Percentiles rank a stretch among this genome's conserved stretches.
These are phyloP conservation scores for Theropithecus gelada DNA, from an alignment of 2,113 vertebrate genomes.

Conservation along the genomic window DNA sequence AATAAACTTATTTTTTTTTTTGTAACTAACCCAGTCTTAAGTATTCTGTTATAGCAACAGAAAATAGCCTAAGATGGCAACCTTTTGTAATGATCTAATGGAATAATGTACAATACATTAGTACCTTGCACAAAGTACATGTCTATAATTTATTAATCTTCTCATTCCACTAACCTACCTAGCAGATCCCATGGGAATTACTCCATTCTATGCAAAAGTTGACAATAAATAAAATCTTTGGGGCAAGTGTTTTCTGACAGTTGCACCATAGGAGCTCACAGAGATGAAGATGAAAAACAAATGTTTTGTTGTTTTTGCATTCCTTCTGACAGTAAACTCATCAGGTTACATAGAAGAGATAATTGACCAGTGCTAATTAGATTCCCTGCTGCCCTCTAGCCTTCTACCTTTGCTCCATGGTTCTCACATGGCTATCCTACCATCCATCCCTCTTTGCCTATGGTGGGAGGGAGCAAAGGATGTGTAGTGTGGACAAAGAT, in stretches of 20 bases:
- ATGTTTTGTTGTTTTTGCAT: not conserved
- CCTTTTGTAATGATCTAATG: not conserved
- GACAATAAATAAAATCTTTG: not conserved
- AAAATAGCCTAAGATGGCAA: not conserved
- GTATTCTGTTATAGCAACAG: not conserved
- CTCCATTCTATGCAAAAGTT: not conserved
- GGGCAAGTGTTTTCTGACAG: not conserved
- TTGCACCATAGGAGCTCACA: not conserved
- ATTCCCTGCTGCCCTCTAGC: not conserved
- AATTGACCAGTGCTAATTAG: not conserved
- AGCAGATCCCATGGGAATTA: not conserved
- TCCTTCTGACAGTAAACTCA: not conserved
- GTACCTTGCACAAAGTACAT: not conserved
- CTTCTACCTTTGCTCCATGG: not conserved
- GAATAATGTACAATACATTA: not conserved
- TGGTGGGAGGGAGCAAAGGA: accelerated
- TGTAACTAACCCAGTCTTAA: not conserved
- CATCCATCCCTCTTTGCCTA: not conserved
- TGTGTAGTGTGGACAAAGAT: not conserved
- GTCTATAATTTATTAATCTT: not conserved
- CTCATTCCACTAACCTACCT: not conserved
- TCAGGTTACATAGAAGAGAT: not conserved
- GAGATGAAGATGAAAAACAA: not conserved
- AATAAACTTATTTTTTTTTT: not conserved
- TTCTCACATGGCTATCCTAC: not conserved